Evolutionary conservation across 2,797 vertebrate genomes (phyloP), one percentile per base, ranked within the genome.

Genomic region (Galaxias olidus): DNA sequence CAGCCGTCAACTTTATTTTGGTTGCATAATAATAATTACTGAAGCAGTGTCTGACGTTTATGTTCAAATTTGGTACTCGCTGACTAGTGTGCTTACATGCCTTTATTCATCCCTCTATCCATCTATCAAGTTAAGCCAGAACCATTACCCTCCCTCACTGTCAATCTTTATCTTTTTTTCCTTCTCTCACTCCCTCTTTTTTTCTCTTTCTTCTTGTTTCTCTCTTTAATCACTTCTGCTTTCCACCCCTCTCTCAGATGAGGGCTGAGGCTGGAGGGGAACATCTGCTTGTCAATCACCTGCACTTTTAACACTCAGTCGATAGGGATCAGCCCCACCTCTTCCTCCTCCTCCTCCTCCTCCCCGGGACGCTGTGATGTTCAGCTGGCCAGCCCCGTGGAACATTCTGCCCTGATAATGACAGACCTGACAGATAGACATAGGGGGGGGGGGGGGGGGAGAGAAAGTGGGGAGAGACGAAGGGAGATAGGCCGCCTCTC

Each of bases 241-340:
- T 9, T 55, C 44, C 30, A 18, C 19, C 1, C 19, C 14, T 40
- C 20, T 65, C 53, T 76, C 68, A 71, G 59, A 68, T 71, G 75
- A 66, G 69, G 59, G 19, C 52, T 81, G 30, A 14, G 42, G 30
- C 15, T 12, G 57, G 12, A 19, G 53, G 62, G 69, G 61, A 78
- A 84, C 88, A 88, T 86, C 87, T 87, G 87, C 72, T 86, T 1
- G 74, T 73, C 67, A 86, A 84, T 82, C 86, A 87, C 86, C 88
- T 88, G 85, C 78, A 68, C 66, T 40, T 63, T 77, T 8, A 40
- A 30, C 30, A 30, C 30, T 2, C 30, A 30, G 30, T 71, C 10
- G 72, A 86, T 84, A 78, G 81, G 63, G 63, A 81, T 85, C 83
- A 45, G 9, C 48, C 10, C 48, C 9, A 15, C 49, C 49, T 15